Conservation (phyloP, 2,888 invertebrate species). For the Papilio protenor region DNA sequence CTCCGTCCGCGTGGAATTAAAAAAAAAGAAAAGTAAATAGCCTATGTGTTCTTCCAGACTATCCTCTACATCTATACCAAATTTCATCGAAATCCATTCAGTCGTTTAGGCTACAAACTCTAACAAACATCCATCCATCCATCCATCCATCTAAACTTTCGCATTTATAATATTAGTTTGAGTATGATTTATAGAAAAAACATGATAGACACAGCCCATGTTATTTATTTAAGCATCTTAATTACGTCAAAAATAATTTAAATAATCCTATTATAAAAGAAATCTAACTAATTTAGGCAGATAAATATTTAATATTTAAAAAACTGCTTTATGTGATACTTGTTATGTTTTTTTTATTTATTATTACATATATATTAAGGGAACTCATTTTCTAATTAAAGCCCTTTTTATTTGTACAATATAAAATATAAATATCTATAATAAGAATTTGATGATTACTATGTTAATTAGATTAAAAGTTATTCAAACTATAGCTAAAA, state of each 20-base stretch:
- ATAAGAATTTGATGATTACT: background rate
- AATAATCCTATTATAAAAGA: background rate
- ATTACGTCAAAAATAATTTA: background rate
- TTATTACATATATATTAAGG: background rate
- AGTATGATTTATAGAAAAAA: background rate
- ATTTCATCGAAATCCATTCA: no score
- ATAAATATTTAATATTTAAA: no score
- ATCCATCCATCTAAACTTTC: no score
- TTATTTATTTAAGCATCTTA: background rate
- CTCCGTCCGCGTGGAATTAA: no score
- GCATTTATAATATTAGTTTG: no score
- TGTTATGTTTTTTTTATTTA: background rate
- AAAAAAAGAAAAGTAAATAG: no score
- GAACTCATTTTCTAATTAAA: background rate
- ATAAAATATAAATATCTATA: no score
- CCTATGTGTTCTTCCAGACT: no score
- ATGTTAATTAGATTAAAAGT: background rate
- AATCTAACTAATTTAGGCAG: background rate
- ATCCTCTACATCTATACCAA: no score
- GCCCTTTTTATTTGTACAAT: background rate
- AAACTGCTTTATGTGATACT: background rate
- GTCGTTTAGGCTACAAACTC: no score
- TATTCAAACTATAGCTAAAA: background rate
- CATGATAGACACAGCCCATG: background rate
- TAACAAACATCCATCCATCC: no score